A percentile compares a stretch with the other conserved stretches of the same genome.
phyloP scores from a whole-genome alignment of 2,113 vertebrate genomes.

The Trinectes maculatus region DNA sequence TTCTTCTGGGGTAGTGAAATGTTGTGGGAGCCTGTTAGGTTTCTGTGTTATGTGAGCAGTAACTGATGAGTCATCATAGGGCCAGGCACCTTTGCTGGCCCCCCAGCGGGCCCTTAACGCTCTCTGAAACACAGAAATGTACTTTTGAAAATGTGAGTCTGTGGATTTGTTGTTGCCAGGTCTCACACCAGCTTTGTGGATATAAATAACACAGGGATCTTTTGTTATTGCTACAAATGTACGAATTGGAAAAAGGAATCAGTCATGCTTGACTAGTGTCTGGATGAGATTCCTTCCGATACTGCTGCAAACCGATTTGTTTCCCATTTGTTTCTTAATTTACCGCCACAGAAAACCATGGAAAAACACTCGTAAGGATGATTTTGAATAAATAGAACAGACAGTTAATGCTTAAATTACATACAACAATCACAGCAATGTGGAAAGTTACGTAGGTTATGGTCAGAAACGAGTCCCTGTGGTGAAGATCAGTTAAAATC shows the following conservation, averaged over 20 bases:
- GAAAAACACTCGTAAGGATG: background rate
- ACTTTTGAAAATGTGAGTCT: constrained; percentile 1
- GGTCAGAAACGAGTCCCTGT: too few species aligned
- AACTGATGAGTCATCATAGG: constrained; percentile 50
- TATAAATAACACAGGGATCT: background rate
- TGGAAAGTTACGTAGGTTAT: background rate
- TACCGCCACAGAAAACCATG: background rate
- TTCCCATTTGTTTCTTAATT: background rate
- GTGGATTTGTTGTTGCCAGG: background rate
- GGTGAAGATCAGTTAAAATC: background rate
- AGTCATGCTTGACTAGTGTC: background rate
- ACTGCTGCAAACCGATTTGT: background rate
- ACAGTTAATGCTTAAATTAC: background rate
- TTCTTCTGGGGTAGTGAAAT: constrained; percentile 26
- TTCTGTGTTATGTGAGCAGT: constrained; percentile 39
- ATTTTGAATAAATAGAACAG: background rate
- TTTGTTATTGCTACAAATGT: constrained; percentile 7
- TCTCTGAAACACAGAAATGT: constrained; percentile 7
- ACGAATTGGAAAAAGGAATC: background rate
- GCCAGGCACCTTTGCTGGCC: background rate
- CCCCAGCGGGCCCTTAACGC: background rate
- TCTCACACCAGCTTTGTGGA: background rate
- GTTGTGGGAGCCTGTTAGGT: constrained; percentile 39
- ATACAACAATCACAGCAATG: background rate
- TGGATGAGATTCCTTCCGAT: constrained; percentile 1